Base-by-base conservation (phyloP, 2,888 invertebrate genomes). In the Cheilosia impressa region DNA sequence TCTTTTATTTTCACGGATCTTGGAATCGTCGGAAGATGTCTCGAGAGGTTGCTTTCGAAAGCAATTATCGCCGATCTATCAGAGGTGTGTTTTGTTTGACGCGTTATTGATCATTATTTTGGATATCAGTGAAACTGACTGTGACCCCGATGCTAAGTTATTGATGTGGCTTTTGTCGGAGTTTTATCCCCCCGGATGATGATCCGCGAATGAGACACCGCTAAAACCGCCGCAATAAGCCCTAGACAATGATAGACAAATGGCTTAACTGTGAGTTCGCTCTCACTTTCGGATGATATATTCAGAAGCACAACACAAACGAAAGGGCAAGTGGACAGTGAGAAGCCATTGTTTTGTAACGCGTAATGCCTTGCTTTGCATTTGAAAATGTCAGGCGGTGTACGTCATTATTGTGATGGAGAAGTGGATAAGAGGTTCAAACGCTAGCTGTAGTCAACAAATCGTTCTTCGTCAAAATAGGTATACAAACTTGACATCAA, bases 61-160 rank as follows among this genome's bases (percentile, higher is more conserved):
- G 63, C 22, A 63, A 63, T 73, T 73, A 73, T 65, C 73, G 45
- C 31, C 19, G 43, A 66, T 31, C 69, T 69, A 43, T 43, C 66
- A 43, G 19, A 19, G 15, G 27, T 55, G 22, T 7, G 52, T 55
- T 65, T 17, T 65, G 3, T 27, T 27, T 22, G 34, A 22, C 34
- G 13, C 1, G 15, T 19, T 19, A n/a, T 55, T 31, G 55, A 31
- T 55, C n/a, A 31, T 55, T 55, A 17, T 19, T 50, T 10, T n/a
- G 27, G 10, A 27, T n/a, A 7, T 47, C n/a, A 50, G 63, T 50
- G 63, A 63, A 63, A 50, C 27, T 63, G 2, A 47, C 10, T 22
- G 1, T 27, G 52, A 52, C 52, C 52, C 52, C 52, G 52, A 52
- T 52, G 15, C 15, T 15, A 15, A 15, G 52, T 10, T 43, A n/a